A percentile compares a stretch with the other conserved stretches of the same genome.
These are phyloP conservation scores for Rotaria macrura DNA, from an alignment of 2,888 invertebrate genomes.

Conservation along the genomic window DNA sequence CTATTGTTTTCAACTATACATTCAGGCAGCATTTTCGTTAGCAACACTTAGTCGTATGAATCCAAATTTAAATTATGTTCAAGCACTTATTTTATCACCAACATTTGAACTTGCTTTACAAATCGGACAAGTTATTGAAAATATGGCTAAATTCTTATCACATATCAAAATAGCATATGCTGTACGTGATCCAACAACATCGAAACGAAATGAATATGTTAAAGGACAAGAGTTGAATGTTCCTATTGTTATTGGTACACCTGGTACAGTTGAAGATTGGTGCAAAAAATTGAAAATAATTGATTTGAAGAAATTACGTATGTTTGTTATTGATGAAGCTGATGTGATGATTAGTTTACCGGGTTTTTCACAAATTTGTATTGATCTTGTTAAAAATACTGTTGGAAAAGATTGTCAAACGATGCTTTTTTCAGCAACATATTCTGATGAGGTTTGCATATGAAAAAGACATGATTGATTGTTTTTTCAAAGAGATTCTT, in stretches of 20 bases:
- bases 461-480: neutral
- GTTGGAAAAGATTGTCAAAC: constrained; percentile 66
- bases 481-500: neutral
- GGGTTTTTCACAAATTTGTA: constrained; percentile 92
- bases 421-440: constrained; percentile 97
- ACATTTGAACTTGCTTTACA: constrained; percentile 95
- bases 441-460: constrained; percentile 54
- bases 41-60: constrained; percentile 90
- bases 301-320: constrained; percentile 71
- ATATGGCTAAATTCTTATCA: constrained; percentile 83
- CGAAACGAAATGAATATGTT: constrained; percentile 46
- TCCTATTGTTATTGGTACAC: constrained; percentile 91
- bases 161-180: constrained; percentile 81
- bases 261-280: constrained; percentile 93
- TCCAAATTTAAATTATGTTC: constrained; percentile 66
- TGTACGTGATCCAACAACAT: constrained; percentile 63
- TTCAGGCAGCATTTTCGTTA: constrained; percentile 85
- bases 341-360: constrained; percentile 98
- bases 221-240: constrained; percentile 53
- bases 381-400: constrained; percentile 69
- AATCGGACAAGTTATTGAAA: constrained; percentile 88
- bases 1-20: too few species aligned
- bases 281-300: constrained; percentile 71
- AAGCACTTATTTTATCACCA: constrained; percentile 86
- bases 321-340: constrained; percentile 92